These are phyloP conservation scores for Campoplex nolae DNA, from an alignment of 2,888 invertebrate genomes.

Conservation along the genomic window DNA sequence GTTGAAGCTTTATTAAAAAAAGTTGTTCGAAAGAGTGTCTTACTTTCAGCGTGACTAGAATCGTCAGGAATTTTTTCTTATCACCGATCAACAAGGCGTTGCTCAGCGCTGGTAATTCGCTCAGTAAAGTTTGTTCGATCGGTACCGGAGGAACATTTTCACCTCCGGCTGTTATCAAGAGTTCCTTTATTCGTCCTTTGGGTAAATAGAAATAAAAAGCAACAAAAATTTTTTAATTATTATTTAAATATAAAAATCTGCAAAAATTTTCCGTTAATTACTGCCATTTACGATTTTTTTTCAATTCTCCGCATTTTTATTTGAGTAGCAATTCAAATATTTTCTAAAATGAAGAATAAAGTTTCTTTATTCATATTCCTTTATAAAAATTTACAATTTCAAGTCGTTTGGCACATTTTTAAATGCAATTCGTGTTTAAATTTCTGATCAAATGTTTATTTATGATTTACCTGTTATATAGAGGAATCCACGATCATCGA, in stretches of 20 bases:
- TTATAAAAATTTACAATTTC: too few relatives aligned
- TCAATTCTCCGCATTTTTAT: too few relatives aligned
- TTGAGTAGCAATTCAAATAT: too few relatives aligned
- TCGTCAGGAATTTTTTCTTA: conserved; percentile 93
- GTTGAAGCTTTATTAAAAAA: conserved; percentile 3
- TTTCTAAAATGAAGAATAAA: too few relatives aligned
- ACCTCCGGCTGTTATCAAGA: conserved; percentile 97
- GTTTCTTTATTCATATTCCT: too few relatives aligned
- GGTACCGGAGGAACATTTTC: conserved; percentile 96
- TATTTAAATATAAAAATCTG: too few relatives aligned
- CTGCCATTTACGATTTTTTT: too few relatives aligned
- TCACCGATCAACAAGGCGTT: conserved; percentile 96
- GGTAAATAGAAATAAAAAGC: not conserved
- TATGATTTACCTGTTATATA: conserved; percentile 89
- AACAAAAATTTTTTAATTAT: too few relatives aligned
- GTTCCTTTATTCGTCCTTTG: conserved; percentile 87
- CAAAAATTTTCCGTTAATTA: not conserved
- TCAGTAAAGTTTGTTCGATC: conserved; percentile 93
- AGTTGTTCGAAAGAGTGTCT: not conserved
- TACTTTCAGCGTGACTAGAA: conserved; percentile 95
- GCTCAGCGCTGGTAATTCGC: conserved; percentile 91
- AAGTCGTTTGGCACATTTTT: too few relatives aligned
- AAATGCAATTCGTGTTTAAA: too few relatives aligned
- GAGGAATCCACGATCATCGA: conserved; percentile 91
- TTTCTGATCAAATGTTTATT: not conserved